These are phyloP conservation scores for Coilia nasus DNA, from an alignment of 2,797 vertebrate genomes.

Conservation along the genomic window DNA sequence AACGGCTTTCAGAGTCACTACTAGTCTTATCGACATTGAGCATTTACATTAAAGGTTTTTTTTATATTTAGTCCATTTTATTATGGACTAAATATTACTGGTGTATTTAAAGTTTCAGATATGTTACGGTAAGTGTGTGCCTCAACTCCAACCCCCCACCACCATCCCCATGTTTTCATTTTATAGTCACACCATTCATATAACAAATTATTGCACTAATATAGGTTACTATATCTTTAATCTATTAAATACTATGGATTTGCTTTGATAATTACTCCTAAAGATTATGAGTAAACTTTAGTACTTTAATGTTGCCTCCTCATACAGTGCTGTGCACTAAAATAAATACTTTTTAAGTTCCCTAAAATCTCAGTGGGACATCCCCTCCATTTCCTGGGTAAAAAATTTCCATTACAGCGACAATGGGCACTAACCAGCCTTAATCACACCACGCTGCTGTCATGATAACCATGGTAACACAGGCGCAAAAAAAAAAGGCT, in stretches of 20 bases:
- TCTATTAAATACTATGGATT: no score
- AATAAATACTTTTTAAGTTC: background rate
- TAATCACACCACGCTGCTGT: background rate
- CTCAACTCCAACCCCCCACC: no score
- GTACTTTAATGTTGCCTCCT: background rate
- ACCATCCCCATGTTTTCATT: no score
- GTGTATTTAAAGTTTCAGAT: background rate
- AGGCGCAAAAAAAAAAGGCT: conserved; percentile 14
- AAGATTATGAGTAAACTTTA: background rate
- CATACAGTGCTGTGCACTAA: background rate
- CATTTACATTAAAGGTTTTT: background rate
- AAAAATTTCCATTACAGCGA: background rate
- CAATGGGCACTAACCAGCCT: background rate
- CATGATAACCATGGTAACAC: background rate
- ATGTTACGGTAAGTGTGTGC: no score
- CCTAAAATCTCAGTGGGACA: background rate
- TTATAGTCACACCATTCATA: no score
- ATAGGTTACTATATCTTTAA: no score
- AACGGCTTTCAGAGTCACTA: no score
- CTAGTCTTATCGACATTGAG: no score
- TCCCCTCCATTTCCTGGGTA: background rate
- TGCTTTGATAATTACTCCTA: background rate
- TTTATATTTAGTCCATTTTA: background rate
- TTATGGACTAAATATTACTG: background rate
- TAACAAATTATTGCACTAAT: no score